Base-by-base conservation (phyloP, 2,888 invertebrate genomes). In the Athrips mouffetella region DNA sequence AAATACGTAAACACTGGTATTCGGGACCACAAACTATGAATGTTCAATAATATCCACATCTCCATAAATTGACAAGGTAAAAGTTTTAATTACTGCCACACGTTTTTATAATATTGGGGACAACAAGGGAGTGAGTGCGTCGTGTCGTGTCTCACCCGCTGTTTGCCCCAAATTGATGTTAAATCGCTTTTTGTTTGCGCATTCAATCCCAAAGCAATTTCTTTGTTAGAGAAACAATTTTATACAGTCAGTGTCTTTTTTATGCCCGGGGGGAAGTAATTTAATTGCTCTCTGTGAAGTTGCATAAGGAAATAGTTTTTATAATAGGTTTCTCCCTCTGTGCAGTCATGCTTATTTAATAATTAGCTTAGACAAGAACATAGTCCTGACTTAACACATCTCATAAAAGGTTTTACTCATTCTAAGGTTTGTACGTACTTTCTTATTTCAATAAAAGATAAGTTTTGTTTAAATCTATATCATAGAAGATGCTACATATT, bases 161-260 rank as follows among this genome's bases (percentile, higher is more conserved):
- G 21, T 57, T 57, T 51, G 55, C 59, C 59, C 65, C 65, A 79
- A 78, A 77, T 78, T 78, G 78, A 73, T 76, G 73, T 73, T 74
- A 78, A 80, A 80, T 79, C 74, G 76, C 76, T 79, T 80, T 80
- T 76, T 78, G 78, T 79, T 78, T 77, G 73, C 72, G 62, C 70
- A 72, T 75, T 70, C 79, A 73, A 74, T 76, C 67, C 72, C 67
- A 60, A 67, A 73, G 73, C 70, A 75, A 77, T 77, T 78, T 72
- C 65, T 68, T 62, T 70, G 70, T 73, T 73, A 72, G 67, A 67
- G 66, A 76, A 75, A 76, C 76, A 71, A 73, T 74, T 71, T 73
- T 60, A 66, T 67, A 65, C 62, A 63, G 63, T 63, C 63, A 59
- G 60, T 63, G 59, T 68, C 52, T 53, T 51, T 59, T 69, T 68